phyloP scores from a whole-genome alignment of 2,113 vertebrate genomes.

The Pseudopipra pipra region DNA sequence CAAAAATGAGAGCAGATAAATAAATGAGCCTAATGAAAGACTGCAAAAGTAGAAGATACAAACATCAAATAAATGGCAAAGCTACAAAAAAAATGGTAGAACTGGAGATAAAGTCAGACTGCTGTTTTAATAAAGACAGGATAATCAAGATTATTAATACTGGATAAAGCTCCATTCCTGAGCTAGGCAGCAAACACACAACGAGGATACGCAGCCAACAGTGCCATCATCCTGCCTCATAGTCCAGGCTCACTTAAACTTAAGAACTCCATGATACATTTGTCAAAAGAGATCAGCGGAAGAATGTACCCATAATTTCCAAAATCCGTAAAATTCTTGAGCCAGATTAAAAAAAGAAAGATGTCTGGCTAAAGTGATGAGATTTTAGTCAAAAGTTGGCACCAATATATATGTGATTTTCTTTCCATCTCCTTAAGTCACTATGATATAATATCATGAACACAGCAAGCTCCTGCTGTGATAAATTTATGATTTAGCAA shows the following conservation, averaged over 20 bases:
- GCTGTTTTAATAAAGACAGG: not conserved
- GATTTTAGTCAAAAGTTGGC: slow-evolving; percentile 4
- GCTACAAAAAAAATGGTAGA: not conserved
- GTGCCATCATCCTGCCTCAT: not conserved
- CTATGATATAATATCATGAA: slow-evolving; percentile 5
- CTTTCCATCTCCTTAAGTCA: not conserved
- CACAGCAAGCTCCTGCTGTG: slow-evolving; percentile 6
- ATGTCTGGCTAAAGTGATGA: not conserved
- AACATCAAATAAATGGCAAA: not conserved
- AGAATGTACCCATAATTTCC: not conserved
- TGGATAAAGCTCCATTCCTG: not conserved
- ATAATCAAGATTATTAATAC: not conserved
- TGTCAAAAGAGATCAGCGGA: not conserved
- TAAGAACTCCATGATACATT: not conserved
- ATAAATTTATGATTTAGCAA: slow-evolving; percentile 30
- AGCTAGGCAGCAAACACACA: not conserved
- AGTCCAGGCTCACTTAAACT: not conserved
- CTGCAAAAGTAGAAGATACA: not conserved
- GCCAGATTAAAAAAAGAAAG: not conserved
- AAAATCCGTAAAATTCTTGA: not conserved
- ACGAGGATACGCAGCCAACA: not conserved
- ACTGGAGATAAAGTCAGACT: not conserved
- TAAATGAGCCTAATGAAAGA: not conserved
- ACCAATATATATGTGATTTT: rapidly evolving
- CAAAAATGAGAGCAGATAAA: not conserved